These are phyloP conservation scores for Atta colombica DNA, from an alignment of 1,140 invertebrate species.

Conservation along the genomic window DNA sequence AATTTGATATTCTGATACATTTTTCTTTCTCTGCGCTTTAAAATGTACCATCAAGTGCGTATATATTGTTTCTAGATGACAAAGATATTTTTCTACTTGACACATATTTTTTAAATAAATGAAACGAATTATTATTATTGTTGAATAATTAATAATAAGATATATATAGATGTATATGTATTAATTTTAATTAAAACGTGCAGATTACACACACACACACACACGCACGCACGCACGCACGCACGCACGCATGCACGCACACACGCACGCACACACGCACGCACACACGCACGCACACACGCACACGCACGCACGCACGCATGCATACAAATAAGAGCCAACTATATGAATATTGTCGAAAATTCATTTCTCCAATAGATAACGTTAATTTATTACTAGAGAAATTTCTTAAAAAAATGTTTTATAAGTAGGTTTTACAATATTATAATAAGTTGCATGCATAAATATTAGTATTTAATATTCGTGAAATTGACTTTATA, in stretches of 20 bases:
- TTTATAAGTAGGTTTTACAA: background rate
- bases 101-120: slow-evolving; percentile 32
- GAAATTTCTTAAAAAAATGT: background rate
- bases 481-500: slow-evolving; percentile 36
- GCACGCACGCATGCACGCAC: too few species aligned
- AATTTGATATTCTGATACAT: background rate
- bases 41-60: slow-evolving; percentile 71
- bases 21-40: slow-evolving; percentile 7
- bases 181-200: slow-evolving; percentile 50
- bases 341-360: slow-evolving; percentile 26
- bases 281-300: too few species aligned
- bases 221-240: too few species aligned
- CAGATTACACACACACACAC: background rate
- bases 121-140: slow-evolving; percentile 17
- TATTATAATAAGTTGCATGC: slow-evolving; percentile 38
- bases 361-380: slow-evolving; percentile 19
- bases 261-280: too few species aligned
- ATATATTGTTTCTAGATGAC: slow-evolving; percentile 44
- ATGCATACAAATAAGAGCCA: background rate
- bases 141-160: slow-evolving; percentile 48
- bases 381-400: background rate
- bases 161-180: background rate
- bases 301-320: too few species aligned
- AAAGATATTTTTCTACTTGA: slow-evolving; percentile 52
- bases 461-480: slow-evolving; percentile 24